Evolutionary conservation across 2,888 invertebrate species (phyloP).

Genomic region (Antitype chi): DNA sequence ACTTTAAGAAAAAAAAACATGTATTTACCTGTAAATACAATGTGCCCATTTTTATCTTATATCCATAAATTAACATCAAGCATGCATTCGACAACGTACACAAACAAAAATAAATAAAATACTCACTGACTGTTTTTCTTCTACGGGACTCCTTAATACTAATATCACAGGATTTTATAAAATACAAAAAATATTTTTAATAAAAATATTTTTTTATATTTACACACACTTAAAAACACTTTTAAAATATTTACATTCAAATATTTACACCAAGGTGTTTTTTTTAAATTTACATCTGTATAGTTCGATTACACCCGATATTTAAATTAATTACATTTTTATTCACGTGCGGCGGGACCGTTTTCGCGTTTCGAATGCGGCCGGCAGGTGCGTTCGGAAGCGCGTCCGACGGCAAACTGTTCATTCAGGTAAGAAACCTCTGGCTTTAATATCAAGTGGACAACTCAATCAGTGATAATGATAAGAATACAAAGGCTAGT

Average conservation of each 20-base stretch:
- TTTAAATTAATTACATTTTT: slow-evolving; percentile 76
- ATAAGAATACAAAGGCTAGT: slow-evolving; percentile 75
- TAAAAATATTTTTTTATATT: slow-evolving; percentile 65
- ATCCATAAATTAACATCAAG: slow-evolving; percentile 1
- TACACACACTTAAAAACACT: slow-evolving; percentile 67
- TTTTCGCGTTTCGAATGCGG: slow-evolving; percentile 62
- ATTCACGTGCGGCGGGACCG: slow-evolving; percentile 58
- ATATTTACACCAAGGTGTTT: slow-evolving; percentile 76
- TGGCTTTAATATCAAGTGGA: slow-evolving; percentile 84
- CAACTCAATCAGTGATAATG: slow-evolving; percentile 84
- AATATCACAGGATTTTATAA: slow-evolving; percentile 89
- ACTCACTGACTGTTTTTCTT: slow-evolving; percentile 82
- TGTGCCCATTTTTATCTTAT: slow-evolving; percentile 13
- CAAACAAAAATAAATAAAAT: slow-evolving; percentile 38
- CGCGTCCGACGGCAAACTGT: slow-evolving; percentile 77
- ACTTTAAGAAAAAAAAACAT: slow-evolving; percentile 11
- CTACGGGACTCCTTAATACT: slow-evolving; percentile 79
- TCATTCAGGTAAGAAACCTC: slow-evolving; percentile 72
- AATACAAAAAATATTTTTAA: slow-evolving; percentile 55
- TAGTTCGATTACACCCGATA: slow-evolving; percentile 69
- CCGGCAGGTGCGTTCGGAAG: slow-evolving; percentile 72
- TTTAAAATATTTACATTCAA: slow-evolving; percentile 75
- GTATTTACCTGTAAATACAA: slow-evolving; percentile 28
- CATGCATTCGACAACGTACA: slow-evolving; percentile 12
- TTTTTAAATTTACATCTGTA: slow-evolving; percentile 72